Percentiles rank a stretch among this genome's conserved stretches.
phyloP scores from a whole-genome alignment of 2,888 invertebrate genomes.

The Polietes domitor region DNA sequence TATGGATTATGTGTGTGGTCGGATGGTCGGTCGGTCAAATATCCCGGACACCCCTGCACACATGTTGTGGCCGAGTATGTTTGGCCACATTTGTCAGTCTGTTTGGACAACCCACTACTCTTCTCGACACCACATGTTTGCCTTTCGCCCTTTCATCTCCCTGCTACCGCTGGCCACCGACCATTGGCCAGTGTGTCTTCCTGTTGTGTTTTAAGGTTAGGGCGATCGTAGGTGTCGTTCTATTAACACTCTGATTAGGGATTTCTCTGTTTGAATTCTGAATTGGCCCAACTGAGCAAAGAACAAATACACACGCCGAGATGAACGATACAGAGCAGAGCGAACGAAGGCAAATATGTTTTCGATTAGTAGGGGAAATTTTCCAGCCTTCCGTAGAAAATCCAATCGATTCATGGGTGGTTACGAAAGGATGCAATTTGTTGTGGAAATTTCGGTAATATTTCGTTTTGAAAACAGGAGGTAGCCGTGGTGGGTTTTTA shows the following conservation, averaged over 20 bases:
- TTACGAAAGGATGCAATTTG: conserved; percentile 44
- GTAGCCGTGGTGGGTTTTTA: background rate
- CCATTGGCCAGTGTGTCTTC: conserved; percentile 34
- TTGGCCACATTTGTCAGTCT: conserved; percentile 21
- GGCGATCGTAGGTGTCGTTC: conserved; percentile 57
- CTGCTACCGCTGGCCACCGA: background rate
- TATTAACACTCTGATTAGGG: conserved; percentile 64
- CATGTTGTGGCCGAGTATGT: background rate
- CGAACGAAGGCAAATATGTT: conserved; percentile 48
- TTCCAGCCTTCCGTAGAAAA: conserved; percentile 50
- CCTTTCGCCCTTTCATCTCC: background rate
- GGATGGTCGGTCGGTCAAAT: background rate
- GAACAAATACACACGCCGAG: background rate
- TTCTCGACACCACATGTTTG: conserved; percentile 55
- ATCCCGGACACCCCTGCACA: conserved; percentile 12
- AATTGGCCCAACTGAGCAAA: conserved; percentile 45
- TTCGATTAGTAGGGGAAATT: conserved; percentile 60
- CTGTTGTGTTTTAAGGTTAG: conserved; percentile 52
- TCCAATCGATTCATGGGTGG: conserved; percentile 43
- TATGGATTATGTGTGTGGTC: conserved; percentile 52
- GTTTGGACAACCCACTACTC: conserved; percentile 52
- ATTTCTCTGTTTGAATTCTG: conserved; percentile 55
- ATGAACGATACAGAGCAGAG: too few relatives aligned
- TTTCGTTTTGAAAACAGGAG: background rate
- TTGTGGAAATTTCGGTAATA: conserved; percentile 41